phyloP scores from a whole-genome alignment of 2,797 vertebrate genomes.

The Vireo griseus region DNA sequence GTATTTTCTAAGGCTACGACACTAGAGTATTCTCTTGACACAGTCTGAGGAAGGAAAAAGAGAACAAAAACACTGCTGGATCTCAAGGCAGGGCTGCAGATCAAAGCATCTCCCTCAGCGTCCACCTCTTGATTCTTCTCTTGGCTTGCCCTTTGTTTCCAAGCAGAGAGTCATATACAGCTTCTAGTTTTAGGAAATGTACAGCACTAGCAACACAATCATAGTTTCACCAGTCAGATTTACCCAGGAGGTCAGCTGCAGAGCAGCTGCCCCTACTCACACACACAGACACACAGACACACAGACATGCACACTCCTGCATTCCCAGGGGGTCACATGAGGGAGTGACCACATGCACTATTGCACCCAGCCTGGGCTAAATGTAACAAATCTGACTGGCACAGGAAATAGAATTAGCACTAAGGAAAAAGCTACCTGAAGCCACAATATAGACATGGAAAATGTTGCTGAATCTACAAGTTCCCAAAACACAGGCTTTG shows the following conservation, averaged over 20 bases:
- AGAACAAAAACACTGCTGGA: not conserved
- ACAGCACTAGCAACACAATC: not conserved
- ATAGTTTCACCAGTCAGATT: not conserved
- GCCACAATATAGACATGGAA: not conserved
- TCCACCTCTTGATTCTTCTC: not conserved
- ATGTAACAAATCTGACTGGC: rapidly evolving
- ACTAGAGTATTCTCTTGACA: not conserved
- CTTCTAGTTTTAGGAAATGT: not conserved
- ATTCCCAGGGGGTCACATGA: rapidly evolving
- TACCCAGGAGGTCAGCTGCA: not conserved
- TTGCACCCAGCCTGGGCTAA: not conserved
- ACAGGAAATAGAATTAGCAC: not conserved
- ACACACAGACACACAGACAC: no score
- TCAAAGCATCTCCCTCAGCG: not conserved
- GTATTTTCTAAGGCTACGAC: not conserved
- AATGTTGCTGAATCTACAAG: not conserved
- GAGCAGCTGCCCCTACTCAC: not conserved
- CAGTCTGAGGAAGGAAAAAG: not conserved
- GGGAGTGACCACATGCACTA: not conserved
- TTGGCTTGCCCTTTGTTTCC: not conserved
- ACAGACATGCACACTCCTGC: not conserved
- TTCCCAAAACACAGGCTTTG: not conserved
- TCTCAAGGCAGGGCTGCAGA: not conserved
- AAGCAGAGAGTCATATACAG: not conserved
- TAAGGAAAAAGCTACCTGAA: not conserved